Evolutionary conservation across 1,140 invertebrate species (phyloP), one percentile per base, ranked within the genome.

Genomic region (Bombus cullumanus): DNA sequence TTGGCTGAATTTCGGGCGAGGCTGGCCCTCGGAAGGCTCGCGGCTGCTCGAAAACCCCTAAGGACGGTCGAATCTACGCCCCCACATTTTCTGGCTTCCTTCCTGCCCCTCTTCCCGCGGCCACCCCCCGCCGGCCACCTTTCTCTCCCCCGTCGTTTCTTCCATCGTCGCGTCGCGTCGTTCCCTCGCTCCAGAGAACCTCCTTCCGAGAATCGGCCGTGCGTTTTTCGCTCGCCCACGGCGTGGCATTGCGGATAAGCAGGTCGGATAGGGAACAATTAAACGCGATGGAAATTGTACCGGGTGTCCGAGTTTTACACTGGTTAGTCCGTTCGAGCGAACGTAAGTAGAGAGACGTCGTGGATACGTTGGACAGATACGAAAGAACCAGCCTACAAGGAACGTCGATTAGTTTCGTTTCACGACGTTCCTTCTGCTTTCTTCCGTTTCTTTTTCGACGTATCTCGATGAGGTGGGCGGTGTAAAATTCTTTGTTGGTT

Each of bases 191-290:
- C 10, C 37, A 0, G 72, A 86, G 81, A 73, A 75, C 43, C 75
- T 77, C 82, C 81, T 91, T 91, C 90, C 86, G 85, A 66, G 90
- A 91, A 91, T 87, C 83, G 87, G 66, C 84, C 90, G 62, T 81
- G 83, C 87, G 80, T 83, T 83, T 88, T 86, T 88, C 85, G 85
- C 43, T 74, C 79, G 79, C 79, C 72, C 80, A 82, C 83, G 86
- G 77, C 81, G 69, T 73, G 86, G 83, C 81, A 59, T 73, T 75
- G 57, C 86, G 71, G 83, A 87, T 87, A 87, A 87, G 72, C 68
- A 47, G 43, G 62, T 37, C 66, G 86, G 28, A 68, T 39, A 72
- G 66, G 76, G 83, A 85, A 85, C 83, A 80, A 85, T 85, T 85
- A 85, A 85, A 85, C 47, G 77, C 83, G 83, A 73, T 72, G 68